Evolutionary conservation across 2,888 invertebrate genomes (phyloP).

Genomic region (Ectobius pallidus): DNA sequence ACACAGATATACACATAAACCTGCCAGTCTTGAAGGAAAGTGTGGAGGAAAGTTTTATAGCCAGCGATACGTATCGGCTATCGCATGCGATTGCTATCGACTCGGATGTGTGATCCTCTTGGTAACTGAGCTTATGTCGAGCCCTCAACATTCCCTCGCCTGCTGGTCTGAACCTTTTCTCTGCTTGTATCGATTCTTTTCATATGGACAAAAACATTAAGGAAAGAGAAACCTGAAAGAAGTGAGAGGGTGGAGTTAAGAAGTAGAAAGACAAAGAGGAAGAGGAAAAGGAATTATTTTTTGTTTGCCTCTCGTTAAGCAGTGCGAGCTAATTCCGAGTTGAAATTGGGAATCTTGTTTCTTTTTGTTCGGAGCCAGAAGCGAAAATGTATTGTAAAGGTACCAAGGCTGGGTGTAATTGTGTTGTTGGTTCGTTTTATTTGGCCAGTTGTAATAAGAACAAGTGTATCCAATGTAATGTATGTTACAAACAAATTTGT

Average conservation of each 20-base stretch:
- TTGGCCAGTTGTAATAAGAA: too few relatives aligned
- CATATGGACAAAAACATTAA: background rate
- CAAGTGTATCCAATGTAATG: too few relatives aligned
- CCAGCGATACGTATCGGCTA: background rate
- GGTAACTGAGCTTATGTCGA: background rate
- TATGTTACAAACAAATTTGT: too few relatives aligned
- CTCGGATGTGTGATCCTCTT: background rate
- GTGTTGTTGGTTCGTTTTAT: too few relatives aligned
- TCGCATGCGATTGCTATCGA: constrained; percentile 19
- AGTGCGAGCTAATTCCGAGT: too few relatives aligned
- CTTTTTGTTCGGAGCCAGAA: too few relatives aligned
- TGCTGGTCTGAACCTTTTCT: background rate
- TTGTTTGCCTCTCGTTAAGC: too few relatives aligned
- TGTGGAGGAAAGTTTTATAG: constrained; percentile 15
- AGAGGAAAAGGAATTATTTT: too few relatives aligned
- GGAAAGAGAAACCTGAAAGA: background rate
- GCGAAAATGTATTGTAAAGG: too few relatives aligned
- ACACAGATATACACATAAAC: background rate
- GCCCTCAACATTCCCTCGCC: background rate
- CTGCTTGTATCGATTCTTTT: background rate
- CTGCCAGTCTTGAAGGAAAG: background rate
- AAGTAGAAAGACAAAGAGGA: background rate
- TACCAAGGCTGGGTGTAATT: too few relatives aligned
- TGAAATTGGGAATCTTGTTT: too few relatives aligned
- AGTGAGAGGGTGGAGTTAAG: background rate